Evolutionary conservation across 2,888 invertebrate species (phyloP), one percentile per base, ranked within the genome.

Genomic region (Thumatha senex): DNA sequence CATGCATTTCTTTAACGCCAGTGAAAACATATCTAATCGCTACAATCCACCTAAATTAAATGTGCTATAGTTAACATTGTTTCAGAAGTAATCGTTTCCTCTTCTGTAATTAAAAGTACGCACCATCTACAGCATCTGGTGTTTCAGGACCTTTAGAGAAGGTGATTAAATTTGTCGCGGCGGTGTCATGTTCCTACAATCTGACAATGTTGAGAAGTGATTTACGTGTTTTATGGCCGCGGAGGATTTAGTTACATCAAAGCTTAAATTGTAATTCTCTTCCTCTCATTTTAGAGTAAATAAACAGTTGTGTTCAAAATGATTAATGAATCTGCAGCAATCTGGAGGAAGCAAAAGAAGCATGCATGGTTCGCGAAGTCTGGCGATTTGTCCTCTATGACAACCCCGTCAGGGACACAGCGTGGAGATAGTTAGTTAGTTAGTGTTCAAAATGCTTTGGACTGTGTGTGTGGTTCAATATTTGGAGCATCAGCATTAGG

Each of bases 141-240:
- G 36, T 7, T 13, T 11, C 38, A 43, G 43, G 38, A 11, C 29
- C 46, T 42, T 48, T 34, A 18, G 9, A 33, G 30, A 8, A 41
- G 30, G 48, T 43, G 48, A 48, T 48, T 48, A 48, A 48, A 43
- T 38, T 18, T 36, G 48, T 38, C 42, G 38, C 48, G 35, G 29
- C 35, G 8, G 30, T 43, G 38, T 48, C 43, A 41, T 48, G 38
- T 31, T 41, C 24, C n/a, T 12, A 15, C 48, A 11, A 29, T 40
- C 36, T 41, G 41, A 48, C 36, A 48, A 38, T 10, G 35, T 36
- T 41, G 38, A 33, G 31, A 39, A 12, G 30, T 31, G 18, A 33
- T 40, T 46, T 39, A 39, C 38, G 30, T 10, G 15, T 39, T 33
- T n/a, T 31, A 3, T 12, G 46, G 15, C 12, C n/a, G 30, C n/a